Conservation (phyloP, 2,797 vertebrate species). For the Neostethus bicornis region DNA sequence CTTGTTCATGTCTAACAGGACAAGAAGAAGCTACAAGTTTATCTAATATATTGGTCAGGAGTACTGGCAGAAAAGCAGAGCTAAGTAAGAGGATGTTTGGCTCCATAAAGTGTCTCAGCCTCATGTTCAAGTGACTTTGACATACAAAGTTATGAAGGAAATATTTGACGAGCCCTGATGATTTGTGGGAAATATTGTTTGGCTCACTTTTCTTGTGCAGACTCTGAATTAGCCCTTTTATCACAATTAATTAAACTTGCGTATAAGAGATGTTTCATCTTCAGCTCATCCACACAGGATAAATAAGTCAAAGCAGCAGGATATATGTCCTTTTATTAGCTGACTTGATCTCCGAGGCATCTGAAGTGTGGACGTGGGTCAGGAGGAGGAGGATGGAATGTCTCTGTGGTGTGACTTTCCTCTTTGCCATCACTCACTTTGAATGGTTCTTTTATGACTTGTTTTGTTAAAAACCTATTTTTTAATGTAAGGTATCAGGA, state of each 20-base stretch:
- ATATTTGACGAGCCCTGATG: constrained; percentile 80
- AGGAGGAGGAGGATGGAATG: constrained; percentile 51
- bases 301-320: constrained; percentile 83
- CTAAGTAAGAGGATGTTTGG: constrained; percentile 52
- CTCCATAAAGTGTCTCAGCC: constrained; percentile 63
- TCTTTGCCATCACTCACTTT: constrained; percentile 82
- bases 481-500: constrained; percentile 86
- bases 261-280: constrained; percentile 85
- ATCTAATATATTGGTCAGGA: constrained; percentile 50
- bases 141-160: constrained; percentile 82
- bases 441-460: constrained; percentile 84
- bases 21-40: constrained; percentile 48
- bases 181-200: constrained; percentile 83
- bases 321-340: constrained; percentile 89
- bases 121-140: constrained; percentile 79
- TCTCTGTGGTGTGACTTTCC: constrained; percentile 77
- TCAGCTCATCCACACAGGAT: constrained; percentile 83
- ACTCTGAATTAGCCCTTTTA: constrained; percentile 85
- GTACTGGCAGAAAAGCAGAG: constrained; percentile 36
- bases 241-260: constrained; percentile 86
- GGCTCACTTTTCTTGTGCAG: constrained; percentile 77
- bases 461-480: constrained; percentile 88
- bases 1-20: constrained; percentile 58
- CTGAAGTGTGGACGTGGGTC: constrained; percentile 64
- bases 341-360: constrained; percentile 83